Conservation (phyloP, 2,113 vertebrate species). For the Muntiacus reevesi region DNA sequence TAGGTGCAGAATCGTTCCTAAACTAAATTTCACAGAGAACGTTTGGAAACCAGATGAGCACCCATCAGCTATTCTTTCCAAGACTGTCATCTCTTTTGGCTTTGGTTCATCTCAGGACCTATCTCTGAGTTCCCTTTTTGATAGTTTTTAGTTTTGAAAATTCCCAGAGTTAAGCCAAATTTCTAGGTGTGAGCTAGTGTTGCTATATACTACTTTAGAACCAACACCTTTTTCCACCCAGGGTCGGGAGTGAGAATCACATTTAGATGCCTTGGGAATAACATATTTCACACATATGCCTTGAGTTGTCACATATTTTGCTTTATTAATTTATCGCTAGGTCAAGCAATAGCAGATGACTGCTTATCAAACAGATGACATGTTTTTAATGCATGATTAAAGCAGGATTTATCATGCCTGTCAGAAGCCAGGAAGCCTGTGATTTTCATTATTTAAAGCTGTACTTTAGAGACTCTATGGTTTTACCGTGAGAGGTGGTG, state of each 20-base stretch:
- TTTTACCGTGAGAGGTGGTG: not conserved
- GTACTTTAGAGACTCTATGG: not conserved
- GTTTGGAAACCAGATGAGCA: not conserved
- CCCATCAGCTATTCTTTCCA: not conserved
- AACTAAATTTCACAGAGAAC: not conserved
- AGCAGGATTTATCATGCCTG: slow-evolving; percentile 36
- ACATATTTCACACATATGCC: not conserved
- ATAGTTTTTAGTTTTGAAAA: not conserved
- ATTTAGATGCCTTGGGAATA: not conserved
- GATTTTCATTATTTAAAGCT: slow-evolving; percentile 39
- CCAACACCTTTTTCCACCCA: not conserved
- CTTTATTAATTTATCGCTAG: slow-evolving; percentile 58
- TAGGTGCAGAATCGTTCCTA: not conserved
- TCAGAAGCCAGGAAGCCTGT: slow-evolving; percentile 23
- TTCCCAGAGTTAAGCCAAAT: not conserved
- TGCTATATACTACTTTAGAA: not conserved
- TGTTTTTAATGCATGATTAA: slow-evolving; percentile 48
- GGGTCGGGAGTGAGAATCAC: not conserved
- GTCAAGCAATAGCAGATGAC: slow-evolving; percentile 49
- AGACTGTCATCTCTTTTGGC: not conserved
- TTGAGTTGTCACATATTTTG: slow-evolving; percentile 28
- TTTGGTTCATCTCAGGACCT: not conserved
- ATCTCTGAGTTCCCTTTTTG: not conserved
- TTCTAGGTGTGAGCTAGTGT: not conserved
- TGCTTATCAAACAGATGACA: slow-evolving; percentile 57